Conservation (phyloP, 1,140 invertebrate genomes). For the Macrobrachium nipponense region DNA sequence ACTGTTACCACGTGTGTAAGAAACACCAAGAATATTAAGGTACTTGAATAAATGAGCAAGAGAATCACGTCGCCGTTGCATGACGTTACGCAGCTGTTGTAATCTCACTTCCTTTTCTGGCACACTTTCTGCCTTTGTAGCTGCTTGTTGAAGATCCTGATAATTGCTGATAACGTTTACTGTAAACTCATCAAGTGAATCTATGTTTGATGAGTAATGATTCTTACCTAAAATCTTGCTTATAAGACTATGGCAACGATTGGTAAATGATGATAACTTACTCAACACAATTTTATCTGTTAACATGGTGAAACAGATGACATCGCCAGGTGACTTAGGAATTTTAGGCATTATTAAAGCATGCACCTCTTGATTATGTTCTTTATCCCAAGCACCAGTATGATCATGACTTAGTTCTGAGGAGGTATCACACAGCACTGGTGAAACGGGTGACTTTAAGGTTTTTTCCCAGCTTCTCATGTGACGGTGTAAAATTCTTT, state of each 20-base stretch:
- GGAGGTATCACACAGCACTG: slow-evolving; percentile 48
- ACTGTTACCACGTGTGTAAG: slow-evolving; percentile 59
- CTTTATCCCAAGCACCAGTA: slow-evolving; percentile 55
- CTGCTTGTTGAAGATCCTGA: slow-evolving; percentile 48
- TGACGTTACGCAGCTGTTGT: slow-evolving; percentile 45
- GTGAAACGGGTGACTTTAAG: slow-evolving; percentile 67
- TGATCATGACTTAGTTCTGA: slow-evolving; percentile 37
- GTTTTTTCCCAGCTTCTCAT: slow-evolving; percentile 81
- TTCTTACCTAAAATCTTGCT: slow-evolving; percentile 29
- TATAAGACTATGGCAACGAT: slow-evolving; percentile 30
- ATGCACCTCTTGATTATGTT: not conserved
- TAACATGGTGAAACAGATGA: slow-evolving; percentile 1
- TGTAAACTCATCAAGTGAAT: slow-evolving; percentile 59
- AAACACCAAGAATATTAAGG: slow-evolving; percentile 46
- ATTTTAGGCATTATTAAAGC: not conserved
- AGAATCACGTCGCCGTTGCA: slow-evolving; percentile 51
- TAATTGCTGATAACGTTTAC: slow-evolving; percentile 48
- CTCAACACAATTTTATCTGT: slow-evolving; percentile 29
- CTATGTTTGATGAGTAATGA: slow-evolving; percentile 49
- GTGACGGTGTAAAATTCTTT: slow-evolving; percentile 87
- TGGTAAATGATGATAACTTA: slow-evolving; percentile 20
- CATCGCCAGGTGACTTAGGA: slow-evolving; percentile 8
- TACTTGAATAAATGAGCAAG: slow-evolving; percentile 57
- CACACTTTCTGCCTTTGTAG: slow-evolving; percentile 36
- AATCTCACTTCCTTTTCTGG: slow-evolving; percentile 43